Evolutionary conservation across 2,797 vertebrate genomes (phyloP).

Genomic region (Remorina albescens): DNA sequence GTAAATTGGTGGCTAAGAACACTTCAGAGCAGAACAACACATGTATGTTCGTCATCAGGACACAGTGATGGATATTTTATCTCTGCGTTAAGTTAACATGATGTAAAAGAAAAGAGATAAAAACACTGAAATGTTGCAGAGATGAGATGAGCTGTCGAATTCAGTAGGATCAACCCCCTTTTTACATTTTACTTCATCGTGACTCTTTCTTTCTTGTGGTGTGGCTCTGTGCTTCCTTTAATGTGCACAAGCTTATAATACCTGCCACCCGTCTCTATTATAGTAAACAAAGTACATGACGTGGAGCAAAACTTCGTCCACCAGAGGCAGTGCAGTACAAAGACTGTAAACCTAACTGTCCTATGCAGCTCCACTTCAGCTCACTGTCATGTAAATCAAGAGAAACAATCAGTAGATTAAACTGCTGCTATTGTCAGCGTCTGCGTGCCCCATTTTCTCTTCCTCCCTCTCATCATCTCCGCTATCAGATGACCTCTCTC

Average conservation of each 20-base stretch:
- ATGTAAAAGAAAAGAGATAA: too few species aligned
- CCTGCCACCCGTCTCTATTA: not conserved
- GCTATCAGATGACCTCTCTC: conserved; percentile 79
- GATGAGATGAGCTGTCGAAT: too few species aligned
- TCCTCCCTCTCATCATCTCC: conserved; percentile 63
- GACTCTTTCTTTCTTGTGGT: too few species aligned
- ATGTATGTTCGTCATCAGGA: too few species aligned
- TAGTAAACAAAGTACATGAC: not conserved
- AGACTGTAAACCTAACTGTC: conserved; percentile 45
- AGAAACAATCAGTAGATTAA: conserved; percentile 83
- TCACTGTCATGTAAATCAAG: conserved; percentile 86
- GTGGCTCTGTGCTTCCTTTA: not conserved
- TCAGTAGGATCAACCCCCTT: too few species aligned
- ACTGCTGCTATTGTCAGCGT: conserved; percentile 46
- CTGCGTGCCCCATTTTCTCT: conserved; percentile 48
- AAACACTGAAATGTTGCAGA: too few species aligned
- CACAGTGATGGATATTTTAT: too few species aligned
- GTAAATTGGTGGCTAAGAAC: not conserved
- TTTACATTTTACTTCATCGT: too few species aligned
- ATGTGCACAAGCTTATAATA: not conserved
- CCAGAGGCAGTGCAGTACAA: conserved; percentile 56
- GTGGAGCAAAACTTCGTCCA: conserved; percentile 32
- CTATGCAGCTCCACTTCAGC: conserved; percentile 73
- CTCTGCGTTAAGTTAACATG: too few species aligned
- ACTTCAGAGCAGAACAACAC: too few species aligned